Conservation (phyloP, 2,888 invertebrate species). For the Heteromyza rotundicornis region DNA sequence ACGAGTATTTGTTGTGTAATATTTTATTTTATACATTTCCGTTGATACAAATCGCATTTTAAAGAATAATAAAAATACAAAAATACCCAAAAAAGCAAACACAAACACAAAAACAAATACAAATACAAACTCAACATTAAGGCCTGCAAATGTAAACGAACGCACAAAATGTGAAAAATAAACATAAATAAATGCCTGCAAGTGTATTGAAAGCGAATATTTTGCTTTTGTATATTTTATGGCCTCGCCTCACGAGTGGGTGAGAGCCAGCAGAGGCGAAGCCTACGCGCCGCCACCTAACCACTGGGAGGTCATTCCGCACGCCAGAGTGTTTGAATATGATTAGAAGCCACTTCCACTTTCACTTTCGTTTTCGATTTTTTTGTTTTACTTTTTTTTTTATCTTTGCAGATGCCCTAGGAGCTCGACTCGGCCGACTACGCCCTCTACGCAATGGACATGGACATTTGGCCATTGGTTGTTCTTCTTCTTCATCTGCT, state of each 20-base stretch:
- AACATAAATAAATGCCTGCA: constrained; percentile 25
- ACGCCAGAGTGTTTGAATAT: too few relatives aligned
- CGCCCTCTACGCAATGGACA: constrained; percentile 1
- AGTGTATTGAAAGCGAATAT: constrained; percentile 19
- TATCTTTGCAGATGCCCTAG: too few relatives aligned
- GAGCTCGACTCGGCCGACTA: too few relatives aligned
- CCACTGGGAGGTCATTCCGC: too few relatives aligned
- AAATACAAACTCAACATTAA: neutral
- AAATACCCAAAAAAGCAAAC: neutral
- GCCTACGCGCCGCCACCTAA: too few relatives aligned
- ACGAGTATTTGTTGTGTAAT: neutral
- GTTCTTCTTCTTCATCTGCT: constrained; percentile 11
- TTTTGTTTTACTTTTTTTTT: too few relatives aligned
- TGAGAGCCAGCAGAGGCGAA: too few relatives aligned
- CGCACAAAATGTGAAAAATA: neutral
- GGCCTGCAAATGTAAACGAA: neutral
- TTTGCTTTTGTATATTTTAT: neutral
- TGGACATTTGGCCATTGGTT: constrained; percentile 24
- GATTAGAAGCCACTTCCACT: neutral
- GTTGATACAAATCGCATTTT: constrained; percentile 16
- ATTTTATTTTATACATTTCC: constrained; percentile 3
- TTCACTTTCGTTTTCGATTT: too few relatives aligned
- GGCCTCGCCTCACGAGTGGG: too few relatives aligned
- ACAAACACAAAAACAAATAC: neutral
- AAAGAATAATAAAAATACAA: constrained; percentile 8